Conservation (phyloP, 2,888 invertebrate genomes). For the Acrobasis suavella region DNA sequence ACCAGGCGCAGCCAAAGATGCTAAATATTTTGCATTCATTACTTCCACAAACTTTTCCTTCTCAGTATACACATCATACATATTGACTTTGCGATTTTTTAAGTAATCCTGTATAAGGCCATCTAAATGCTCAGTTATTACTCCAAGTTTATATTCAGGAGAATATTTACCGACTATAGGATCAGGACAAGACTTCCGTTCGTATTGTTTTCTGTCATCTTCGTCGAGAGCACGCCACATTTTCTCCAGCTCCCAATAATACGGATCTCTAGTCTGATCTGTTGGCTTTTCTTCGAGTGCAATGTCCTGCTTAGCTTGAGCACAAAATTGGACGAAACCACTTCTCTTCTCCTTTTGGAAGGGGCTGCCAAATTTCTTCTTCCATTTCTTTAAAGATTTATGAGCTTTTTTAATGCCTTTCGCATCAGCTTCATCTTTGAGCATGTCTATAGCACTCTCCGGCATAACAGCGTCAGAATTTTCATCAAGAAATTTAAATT, state of each 20-base stretch:
- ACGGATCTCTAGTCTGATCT: slow-evolving; percentile 82
- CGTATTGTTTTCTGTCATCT: slow-evolving; percentile 82
- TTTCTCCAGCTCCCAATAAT: slow-evolving; percentile 83
- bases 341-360: slow-evolving; percentile 72
- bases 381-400: slow-evolving; percentile 85
- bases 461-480: slow-evolving; percentile 87
- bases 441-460: slow-evolving; percentile 77
- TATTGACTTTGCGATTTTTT: slow-evolving; percentile 61
- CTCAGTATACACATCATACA: slow-evolving; percentile 56
- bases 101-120: slow-evolving; percentile 84
- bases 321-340: slow-evolving; percentile 84
- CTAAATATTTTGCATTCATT: slow-evolving; percentile 89
- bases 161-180: slow-evolving; percentile 87
- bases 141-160: slow-evolving; percentile 90
- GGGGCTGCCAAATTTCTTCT: slow-evolving; percentile 76
- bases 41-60: slow-evolving; percentile 84
- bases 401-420: slow-evolving; percentile 78
- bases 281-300: slow-evolving; percentile 67
- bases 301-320: slow-evolving; percentile 72
- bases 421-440: slow-evolving; percentile 81
- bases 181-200: slow-evolving; percentile 85
- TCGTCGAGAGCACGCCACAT: slow-evolving; percentile 85
- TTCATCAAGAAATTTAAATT: slow-evolving; percentile 90
- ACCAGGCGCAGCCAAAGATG: slow-evolving; percentile 92
- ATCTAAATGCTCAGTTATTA: slow-evolving; percentile 91